Percentiles rank a stretch among this genome's conserved stretches.
Evolutionary conservation across 2,113 vertebrate genomes (phyloP).

Genomic region (Dunckerocampus dactyliophorus): DNA sequence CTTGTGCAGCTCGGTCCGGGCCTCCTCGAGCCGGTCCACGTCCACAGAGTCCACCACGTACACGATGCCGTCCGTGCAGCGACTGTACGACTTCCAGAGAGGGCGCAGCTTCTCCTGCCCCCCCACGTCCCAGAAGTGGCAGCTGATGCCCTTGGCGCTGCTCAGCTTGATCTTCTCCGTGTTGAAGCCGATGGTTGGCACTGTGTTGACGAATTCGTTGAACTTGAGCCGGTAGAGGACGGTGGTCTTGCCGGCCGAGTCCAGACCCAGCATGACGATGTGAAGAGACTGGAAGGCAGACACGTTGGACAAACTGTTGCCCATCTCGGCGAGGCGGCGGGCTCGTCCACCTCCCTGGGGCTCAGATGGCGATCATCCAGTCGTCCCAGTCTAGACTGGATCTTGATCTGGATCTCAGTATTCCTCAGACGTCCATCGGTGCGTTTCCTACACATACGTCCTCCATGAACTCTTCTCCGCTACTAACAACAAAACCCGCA

Average conservation of each 20-base stretch:
- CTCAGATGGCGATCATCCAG: no score
- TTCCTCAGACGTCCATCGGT: no score
- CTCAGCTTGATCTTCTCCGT: constrained; percentile 92
- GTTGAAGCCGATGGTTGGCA: constrained; percentile 97
- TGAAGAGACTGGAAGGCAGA: constrained; percentile 95
- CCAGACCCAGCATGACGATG: constrained; percentile 95
- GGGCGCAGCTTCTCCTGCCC: constrained; percentile 96
- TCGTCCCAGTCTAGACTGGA: no score
- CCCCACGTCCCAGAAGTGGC: constrained; percentile 97
- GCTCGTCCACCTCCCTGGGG: no score
- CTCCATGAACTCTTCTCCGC: no score
- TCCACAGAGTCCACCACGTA: constrained; percentile 98
- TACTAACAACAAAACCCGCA: constrained; percentile 22
- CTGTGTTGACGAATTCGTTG: constrained; percentile 97
- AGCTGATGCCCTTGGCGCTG: constrained; percentile 94
- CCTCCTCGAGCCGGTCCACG: constrained; percentile 90
- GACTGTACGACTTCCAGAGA: constrained; percentile 96
- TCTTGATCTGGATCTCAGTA: no score
- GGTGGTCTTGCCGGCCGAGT: constrained; percentile 95
- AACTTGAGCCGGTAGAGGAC: constrained; percentile 94
- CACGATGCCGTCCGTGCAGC: constrained; percentile 95
- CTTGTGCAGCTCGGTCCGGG: constrained; percentile 93
- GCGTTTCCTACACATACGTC: no score
- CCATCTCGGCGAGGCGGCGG: constrained; percentile 72
- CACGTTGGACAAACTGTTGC: constrained; percentile 94